Base-by-base conservation (phyloP, 2,888 invertebrate species). In the Ophioninae sp. region DNA sequence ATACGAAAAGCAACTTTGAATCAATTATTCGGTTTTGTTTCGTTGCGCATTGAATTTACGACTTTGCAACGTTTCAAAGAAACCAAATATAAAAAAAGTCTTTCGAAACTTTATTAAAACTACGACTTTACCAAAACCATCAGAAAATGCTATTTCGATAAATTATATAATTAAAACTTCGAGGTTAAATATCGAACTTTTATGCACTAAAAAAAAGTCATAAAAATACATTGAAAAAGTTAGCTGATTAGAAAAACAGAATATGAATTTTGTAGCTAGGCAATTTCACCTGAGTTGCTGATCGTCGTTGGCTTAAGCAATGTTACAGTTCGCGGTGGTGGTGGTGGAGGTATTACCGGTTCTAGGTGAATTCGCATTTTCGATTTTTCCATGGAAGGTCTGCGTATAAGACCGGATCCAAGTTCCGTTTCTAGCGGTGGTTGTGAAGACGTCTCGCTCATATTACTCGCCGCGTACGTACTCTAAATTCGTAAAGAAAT, bases 281-380 rank as follows among this genome's bases (percentile, higher is more conserved):
- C 37, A 8, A 64, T 13, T n/a, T 30, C 75, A 90, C 91, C 91
- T 6, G 90, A 83, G 58, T 90, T 87, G 82, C 86, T 90, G 44
- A 87, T 87, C 51, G 86, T 86, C 5, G 89, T 86, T 22, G 90
- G 89, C 83, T 91, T 91, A 1, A 91, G 83, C 23, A 92, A 77
- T n/a, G 92, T 91, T 0, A 92, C 91, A 5, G 92, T 92, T 51
- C 92, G 88, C 2, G 92, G 91, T 0, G 92, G 92, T 1, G 92
- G 91, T 3, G 92, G 92, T 3, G 92, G 92, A 8, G 92, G 92
- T 44, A 91, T 87, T 3, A 91, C 89, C 2, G 87, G 87, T 51
- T 91, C 91, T 13, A 91, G 79, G 81, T 91, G 91, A 51, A 92
- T 80, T 82, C 90, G 88, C 89, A 91, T 90, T 81, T 90, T 90